Percentiles rank a stretch among this genome's conserved stretches.
These are phyloP conservation scores for Calameuta idolon DNA, from an alignment of 2,888 invertebrate species.

Conservation along the genomic window DNA sequence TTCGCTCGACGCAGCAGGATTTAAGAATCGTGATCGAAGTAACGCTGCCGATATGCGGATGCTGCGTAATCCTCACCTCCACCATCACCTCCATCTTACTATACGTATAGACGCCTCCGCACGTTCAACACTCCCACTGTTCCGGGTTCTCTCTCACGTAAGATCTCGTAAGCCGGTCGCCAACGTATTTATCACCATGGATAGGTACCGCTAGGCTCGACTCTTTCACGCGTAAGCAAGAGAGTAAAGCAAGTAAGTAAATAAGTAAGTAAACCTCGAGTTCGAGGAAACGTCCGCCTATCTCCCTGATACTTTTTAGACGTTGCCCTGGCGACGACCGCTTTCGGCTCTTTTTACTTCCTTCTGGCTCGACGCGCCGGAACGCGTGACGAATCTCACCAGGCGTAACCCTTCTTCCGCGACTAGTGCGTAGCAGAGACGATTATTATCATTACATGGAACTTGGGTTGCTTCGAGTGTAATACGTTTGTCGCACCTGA, in stretches of 20 bases:
- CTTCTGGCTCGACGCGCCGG: background rate
- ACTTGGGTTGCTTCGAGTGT: background rate
- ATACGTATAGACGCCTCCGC: background rate
- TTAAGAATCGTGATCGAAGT: conserved; percentile 45
- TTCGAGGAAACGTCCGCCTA: background rate
- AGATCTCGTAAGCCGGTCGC: background rate
- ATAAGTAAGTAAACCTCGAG: background rate
- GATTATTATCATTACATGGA: background rate
- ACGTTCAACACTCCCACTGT: background rate
- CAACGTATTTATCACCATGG: background rate
- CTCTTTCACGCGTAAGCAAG: background rate
- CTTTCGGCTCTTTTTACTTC: background rate
- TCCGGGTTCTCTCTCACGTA: background rate
- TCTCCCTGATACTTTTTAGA: background rate
- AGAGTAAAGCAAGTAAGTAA: background rate
- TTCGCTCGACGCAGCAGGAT: conserved; percentile 31
- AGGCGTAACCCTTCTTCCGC: conserved; percentile 1
- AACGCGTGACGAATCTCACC: background rate
- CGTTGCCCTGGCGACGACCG: background rate
- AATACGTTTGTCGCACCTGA: background rate
- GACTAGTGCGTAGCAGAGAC: background rate
- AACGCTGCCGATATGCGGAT: conserved; percentile 23
- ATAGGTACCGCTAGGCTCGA: background rate
- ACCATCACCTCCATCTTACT: conserved; percentile 4
- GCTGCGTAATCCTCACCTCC: conserved; percentile 25